phyloP scores from a whole-genome alignment of 1,140 invertebrate species.

The Pachyrhynchus sulphureomaculatus region DNA sequence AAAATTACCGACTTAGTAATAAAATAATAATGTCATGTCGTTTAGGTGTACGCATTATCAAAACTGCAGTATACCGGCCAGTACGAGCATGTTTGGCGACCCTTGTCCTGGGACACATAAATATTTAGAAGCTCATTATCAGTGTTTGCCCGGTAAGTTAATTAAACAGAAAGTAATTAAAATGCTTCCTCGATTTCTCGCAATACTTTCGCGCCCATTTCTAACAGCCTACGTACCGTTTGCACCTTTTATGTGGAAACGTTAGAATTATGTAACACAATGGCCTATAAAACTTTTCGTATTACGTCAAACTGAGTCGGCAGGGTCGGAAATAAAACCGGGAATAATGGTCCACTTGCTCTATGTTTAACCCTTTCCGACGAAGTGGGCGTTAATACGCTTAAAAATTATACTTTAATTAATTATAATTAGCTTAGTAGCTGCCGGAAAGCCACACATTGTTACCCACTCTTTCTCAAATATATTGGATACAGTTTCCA shows the following conservation, averaged over 20 bases:
- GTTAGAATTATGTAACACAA: conserved; percentile 19
- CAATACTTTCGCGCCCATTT: conserved; percentile 25
- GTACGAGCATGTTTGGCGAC: conserved; percentile 87
- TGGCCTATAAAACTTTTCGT: conserved; percentile 33
- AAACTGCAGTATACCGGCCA: conserved; percentile 89
- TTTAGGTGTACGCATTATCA: conserved; percentile 83
- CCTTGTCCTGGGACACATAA: conserved; percentile 92
- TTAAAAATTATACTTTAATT: neutral
- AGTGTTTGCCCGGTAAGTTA: conserved; percentile 82
- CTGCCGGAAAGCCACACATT: neutral
- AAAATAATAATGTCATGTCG: conserved; percentile 29
- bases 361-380: conserved; percentile 1
- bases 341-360: conserved; percentile 8
- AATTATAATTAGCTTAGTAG: neutral
- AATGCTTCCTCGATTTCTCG: conserved; percentile 41
- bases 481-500: no score
- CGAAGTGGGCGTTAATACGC: neutral
- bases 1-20: conserved; percentile 8
- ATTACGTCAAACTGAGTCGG: conserved; percentile 15
- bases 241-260: conserved; percentile 6
- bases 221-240: neutral
- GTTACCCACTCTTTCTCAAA: neutral
- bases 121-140: conserved; percentile 95
- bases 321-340: conserved; percentile 8
- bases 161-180: conserved; percentile 33